A percentile compares a stretch with the other conserved stretches of the same genome.
Evolutionary conservation across 2,888 invertebrate genomes (phyloP).

Genomic region (Physocephala rufipes): DNA sequence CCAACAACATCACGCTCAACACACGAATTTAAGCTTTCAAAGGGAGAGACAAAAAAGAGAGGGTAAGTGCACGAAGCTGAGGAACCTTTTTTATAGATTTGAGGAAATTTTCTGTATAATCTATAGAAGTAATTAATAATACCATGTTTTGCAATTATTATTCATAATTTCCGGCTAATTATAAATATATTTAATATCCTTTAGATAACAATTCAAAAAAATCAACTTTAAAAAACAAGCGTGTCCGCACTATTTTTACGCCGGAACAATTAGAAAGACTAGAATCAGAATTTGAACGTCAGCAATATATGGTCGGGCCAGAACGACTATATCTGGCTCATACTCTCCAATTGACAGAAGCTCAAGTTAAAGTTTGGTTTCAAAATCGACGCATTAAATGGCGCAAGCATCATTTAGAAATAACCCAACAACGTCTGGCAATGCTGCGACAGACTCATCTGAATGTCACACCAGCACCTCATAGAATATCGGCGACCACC

Average conservation of each 20-base stretch:
- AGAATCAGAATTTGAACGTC: conserved; percentile 93
- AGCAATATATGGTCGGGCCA: conserved; percentile 98
- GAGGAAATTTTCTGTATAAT: neutral
- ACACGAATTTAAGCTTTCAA: conserved; percentile 57
- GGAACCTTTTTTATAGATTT: too few relatives aligned
- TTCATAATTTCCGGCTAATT: neutral
- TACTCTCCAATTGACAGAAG: conserved; percentile 64
- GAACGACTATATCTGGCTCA: conserved; percentile 89
- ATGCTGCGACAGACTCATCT: conserved; percentile 65
- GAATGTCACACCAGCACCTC: conserved; percentile 36
- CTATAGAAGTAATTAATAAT: too few relatives aligned
- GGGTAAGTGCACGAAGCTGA: conserved; percentile 50
- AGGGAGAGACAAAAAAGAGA: conserved; percentile 62
- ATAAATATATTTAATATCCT: conserved; percentile 2
- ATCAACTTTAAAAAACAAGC: conserved; percentile 74
- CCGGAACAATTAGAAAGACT: conserved; percentile 93
- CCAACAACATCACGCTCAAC: conserved; percentile 64
- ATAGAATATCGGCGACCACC: conserved; percentile 20
- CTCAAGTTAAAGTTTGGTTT: conserved; percentile 89
- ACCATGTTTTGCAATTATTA: too few relatives aligned
- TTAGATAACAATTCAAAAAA: conserved; percentile 64
- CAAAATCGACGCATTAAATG: conserved; percentile 91
- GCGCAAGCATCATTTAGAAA: conserved; percentile 93
- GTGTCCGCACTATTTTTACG: conserved; percentile 95
- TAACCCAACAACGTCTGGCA: conserved; percentile 86